Evolutionary conservation across 30 jellyfish, hydroid and myxozoan species (phyloP), one percentile per base, ranked within the genome.

Genomic region (Nemopilema nomurai): DNA sequence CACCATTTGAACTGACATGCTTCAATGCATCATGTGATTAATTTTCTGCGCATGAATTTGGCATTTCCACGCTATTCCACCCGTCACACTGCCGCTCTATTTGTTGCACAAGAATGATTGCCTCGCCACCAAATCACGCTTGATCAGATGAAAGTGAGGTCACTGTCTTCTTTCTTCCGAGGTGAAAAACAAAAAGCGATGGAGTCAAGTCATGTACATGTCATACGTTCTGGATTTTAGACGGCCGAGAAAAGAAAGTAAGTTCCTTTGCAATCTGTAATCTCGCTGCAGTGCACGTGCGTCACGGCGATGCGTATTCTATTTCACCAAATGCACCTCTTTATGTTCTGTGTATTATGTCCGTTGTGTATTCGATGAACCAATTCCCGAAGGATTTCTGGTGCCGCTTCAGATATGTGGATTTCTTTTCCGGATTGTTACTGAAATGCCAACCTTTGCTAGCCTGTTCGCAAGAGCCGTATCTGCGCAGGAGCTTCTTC

Each of bases 171-270:
- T 87, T 67, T 24, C 57, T 9, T 70, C 73, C 16, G 65, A 92
- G 98, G 98, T 92, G 64, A 92, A 87, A 75, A 66, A 93, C 78
- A 92, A 92, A 85, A 92, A 92, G 68, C 69, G 98, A 76, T 92
- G 98, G 98, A 92, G 98, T 83, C 98, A 92, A 82, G 98, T 92
- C 18, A 92, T 92, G 98, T 92, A 92, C 75, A 92, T 92, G 98
- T 92, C 98, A 0, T 92, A 92, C 51, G 85, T 92, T 18, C 78
- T 92, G 84, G 98, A 92, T 76, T 92, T 92, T 82, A 92, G 80
- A 64, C 25, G 71, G n/a, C 31, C 65, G 23, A 53, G 73, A 80
- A 88, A 67, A 68, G 79, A 73, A 28, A 70, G 86, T 72, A 66
- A 84, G 87, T 84, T n/a, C n/a, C n/a, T 18, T 27, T 19, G 57